Evolutionary conservation across 37 sponge, comb jelly and placozoan species (phyloP).

Genomic region (Geodia barretti): DNA sequence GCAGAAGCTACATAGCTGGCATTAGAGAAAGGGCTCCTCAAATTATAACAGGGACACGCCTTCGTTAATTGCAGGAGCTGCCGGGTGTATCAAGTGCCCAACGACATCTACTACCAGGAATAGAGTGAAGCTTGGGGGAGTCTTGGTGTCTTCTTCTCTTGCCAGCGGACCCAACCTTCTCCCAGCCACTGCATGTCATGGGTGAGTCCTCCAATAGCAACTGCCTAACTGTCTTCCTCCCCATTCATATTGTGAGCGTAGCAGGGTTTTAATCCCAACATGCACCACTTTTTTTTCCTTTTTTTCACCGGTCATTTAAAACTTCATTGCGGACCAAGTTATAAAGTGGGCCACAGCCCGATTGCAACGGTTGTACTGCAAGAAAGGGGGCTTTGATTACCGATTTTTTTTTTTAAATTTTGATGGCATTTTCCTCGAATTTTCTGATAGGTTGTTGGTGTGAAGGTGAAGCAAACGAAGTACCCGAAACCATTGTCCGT

Average conservation of each 20-base stretch:
- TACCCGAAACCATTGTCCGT: no score
- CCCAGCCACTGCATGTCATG: slow-evolving; percentile 62
- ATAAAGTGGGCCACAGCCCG: no score
- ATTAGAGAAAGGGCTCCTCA: no score
- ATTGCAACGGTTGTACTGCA: no score
- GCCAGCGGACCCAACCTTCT: slow-evolving; percentile 6
- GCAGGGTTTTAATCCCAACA: neutral
- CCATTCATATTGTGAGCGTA: neutral
- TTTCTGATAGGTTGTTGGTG: slow-evolving; percentile 69
- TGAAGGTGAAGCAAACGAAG: no score
- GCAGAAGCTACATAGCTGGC: no score
- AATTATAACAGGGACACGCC: no score
- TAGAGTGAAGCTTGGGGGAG: slow-evolving; percentile 86
- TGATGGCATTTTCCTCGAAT: neutral
- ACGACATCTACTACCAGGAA: slow-evolving; percentile 90
- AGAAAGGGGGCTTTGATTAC: neutral
- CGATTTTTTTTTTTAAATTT: neutral
- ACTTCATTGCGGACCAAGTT: neutral
- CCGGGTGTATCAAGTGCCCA: slow-evolving; percentile 89
- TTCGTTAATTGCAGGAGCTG: slow-evolving; percentile 50
- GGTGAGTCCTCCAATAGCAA: slow-evolving; percentile 27
- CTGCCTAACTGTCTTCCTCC: neutral
- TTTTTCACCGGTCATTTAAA: neutral
- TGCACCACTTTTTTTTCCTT: neutral
- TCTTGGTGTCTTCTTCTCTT: slow-evolving; percentile 72